Conservation (phyloP, 2,797 vertebrate species). For the Melanotaenia pygmaea region DNA sequence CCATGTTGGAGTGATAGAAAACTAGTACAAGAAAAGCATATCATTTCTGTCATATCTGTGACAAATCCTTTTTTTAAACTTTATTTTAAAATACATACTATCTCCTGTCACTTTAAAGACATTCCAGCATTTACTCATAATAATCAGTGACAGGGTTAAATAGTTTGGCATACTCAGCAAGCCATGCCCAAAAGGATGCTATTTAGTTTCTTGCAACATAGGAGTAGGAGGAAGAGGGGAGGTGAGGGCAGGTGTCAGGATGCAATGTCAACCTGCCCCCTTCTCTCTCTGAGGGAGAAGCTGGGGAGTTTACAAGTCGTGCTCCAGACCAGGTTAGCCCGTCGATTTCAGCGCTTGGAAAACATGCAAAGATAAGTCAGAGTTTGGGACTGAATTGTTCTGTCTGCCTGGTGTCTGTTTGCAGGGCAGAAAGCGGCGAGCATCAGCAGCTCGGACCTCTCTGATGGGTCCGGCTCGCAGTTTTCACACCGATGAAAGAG, state of each 20-base stretch:
- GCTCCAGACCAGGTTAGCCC: constrained; percentile 74
- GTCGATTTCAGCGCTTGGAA: constrained; percentile 73
- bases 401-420: constrained; percentile 34
- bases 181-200: constrained; percentile 84
- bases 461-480: constrained; percentile 28
- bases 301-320: constrained; percentile 75
- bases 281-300: constrained; percentile 35
- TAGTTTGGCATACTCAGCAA: constrained; percentile 84
- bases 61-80: constrained; percentile 60
- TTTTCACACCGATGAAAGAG: constrained; percentile 69
- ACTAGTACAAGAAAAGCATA: constrained; percentile 82
- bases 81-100: constrained; percentile 80
- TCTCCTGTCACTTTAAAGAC: constrained; percentile 80
- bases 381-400: constrained; percentile 56
- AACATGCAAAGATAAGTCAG: constrained; percentile 79
- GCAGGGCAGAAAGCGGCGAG: constrained; percentile 24
- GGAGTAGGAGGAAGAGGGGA: constrained; percentile 10
- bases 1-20: constrained; percentile 80
- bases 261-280: constrained; percentile 65
- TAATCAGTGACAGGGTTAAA: constrained; percentile 79
- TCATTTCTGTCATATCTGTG: constrained; percentile 73
- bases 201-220: constrained; percentile 78
- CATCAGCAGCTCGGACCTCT: constrained; percentile 27
- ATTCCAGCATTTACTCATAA: constrained; percentile 84
- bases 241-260: constrained; percentile 58